Percentiles rank a stretch among this genome's conserved stretches.
These are phyloP conservation scores for Sebastes diploproa DNA, from an alignment of 2,797 vertebrate genomes.

Conservation along the genomic window DNA sequence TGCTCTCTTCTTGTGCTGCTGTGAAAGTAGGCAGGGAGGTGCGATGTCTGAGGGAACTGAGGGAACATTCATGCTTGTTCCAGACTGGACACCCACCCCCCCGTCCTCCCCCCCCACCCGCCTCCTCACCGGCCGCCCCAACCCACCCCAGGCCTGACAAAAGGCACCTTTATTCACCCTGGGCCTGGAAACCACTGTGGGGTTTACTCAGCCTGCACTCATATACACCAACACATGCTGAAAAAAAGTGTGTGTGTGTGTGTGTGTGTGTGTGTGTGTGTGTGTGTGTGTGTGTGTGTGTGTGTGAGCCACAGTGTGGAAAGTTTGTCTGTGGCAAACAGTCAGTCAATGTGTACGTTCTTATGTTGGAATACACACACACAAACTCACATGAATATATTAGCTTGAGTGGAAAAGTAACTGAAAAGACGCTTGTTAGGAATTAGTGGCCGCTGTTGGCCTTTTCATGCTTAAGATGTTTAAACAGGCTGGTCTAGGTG, in stretches of 20 bases:
- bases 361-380: slow-evolving; percentile 46
- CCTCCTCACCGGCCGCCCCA: slow-evolving; percentile 57
- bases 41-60: slow-evolving; percentile 88
- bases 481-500: neutral
- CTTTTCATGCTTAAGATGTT: slow-evolving; percentile 28
- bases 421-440: slow-evolving; percentile 68
- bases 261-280: slow-evolving; percentile 8
- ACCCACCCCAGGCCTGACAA: slow-evolving; percentile 84
- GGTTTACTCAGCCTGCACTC: slow-evolving; percentile 74
- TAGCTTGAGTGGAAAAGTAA: slow-evolving; percentile 56
- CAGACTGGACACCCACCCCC: slow-evolving; percentile 81
- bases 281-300: neutral
- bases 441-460: slow-evolving; percentile 9
- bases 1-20: slow-evolving; percentile 67
- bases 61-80: slow-evolving; percentile 89
- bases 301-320: slow-evolving; percentile 53
- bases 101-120: slow-evolving; percentile 63
- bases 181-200: slow-evolving; percentile 71
- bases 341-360: slow-evolving; percentile 58
- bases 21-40: slow-evolving; percentile 84
- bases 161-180: slow-evolving; percentile 93
- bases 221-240: slow-evolving; percentile 13
- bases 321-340: slow-evolving; percentile 73
- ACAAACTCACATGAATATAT: slow-evolving; percentile 30
- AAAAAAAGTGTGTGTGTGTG: neutral